phyloP scores from a whole-genome alignment of 2,888 invertebrate species.

The Orchesellides sinensis region DNA sequence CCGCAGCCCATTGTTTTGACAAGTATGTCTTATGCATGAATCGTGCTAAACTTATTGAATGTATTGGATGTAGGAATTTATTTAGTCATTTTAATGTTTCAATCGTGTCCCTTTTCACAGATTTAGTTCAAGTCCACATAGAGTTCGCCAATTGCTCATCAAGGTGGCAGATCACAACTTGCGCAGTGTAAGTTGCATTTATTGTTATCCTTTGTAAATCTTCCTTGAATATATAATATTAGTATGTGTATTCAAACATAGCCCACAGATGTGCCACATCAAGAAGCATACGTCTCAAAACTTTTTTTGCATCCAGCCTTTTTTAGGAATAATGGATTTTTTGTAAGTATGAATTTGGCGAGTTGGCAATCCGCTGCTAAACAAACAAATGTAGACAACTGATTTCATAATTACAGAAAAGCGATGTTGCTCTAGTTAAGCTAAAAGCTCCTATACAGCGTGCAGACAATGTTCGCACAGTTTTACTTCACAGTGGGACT shows the following conservation, averaged over 20 bases:
- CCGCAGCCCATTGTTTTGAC: conserved; percentile 56
- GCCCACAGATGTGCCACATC: conserved; percentile 15
- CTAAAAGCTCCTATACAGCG: conserved; percentile 84
- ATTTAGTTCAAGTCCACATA: neutral
- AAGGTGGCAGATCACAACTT: conserved; percentile 48
- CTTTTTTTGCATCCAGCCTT: conserved; percentile 54
- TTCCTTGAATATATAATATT: neutral
- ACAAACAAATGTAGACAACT: too few species aligned
- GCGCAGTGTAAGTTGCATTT: neutral
- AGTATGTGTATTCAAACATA: neutral
- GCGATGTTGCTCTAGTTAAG: conserved; percentile 89
- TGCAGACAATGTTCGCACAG: neutral
- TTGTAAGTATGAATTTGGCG: too few species aligned
- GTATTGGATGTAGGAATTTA: too few species aligned
- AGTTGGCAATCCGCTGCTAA: too few species aligned
- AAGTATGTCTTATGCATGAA: neutral
- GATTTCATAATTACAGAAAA: conserved; percentile 84
- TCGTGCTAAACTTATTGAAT: neutral
- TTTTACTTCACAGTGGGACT: neutral
- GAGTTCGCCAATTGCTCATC: conserved; percentile 18
- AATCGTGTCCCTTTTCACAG: conserved; percentile 3
- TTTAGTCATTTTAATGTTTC: too few species aligned
- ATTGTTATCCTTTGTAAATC: neutral
- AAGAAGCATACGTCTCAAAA: conserved; percentile 28
- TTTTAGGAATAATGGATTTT: conserved; percentile 9